Percentiles rank a stretch among this genome's conserved stretches.
Conservation (phyloP, 2,113 vertebrate genomes). For the Sorex fumeus region DNA sequence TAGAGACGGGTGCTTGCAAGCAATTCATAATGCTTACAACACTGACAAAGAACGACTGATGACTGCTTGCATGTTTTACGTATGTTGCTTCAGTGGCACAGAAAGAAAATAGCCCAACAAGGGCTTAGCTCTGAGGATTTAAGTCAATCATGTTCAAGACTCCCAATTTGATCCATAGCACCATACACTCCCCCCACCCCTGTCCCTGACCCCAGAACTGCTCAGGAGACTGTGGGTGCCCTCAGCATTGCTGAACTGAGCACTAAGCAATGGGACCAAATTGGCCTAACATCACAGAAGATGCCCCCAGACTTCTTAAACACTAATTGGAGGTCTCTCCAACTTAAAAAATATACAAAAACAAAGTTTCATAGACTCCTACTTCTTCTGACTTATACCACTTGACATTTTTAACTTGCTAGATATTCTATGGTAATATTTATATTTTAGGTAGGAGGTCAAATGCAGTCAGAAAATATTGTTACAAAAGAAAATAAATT, state of each 20-base stretch:
- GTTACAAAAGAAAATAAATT: neutral
- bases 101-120: slow-evolving; percentile 11
- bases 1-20: neutral
- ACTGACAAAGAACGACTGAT: slow-evolving; percentile 21
- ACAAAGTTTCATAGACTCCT: neutral
- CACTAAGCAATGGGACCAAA: too few species aligned
- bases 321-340: too few species aligned
- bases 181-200: too few species aligned
- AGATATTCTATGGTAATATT: slow-evolving; percentile 8
- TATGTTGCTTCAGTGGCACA: neutral
- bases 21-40: neutral
- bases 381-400: neutral
- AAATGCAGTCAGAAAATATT: neutral
- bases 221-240: too few species aligned
- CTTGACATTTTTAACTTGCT: neutral
- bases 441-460: neutral
- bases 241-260: too few species aligned
- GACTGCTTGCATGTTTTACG: neutral
- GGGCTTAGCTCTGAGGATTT: neutral
- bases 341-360: too few species aligned
- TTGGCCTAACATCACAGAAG: too few species aligned
- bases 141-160: too few species aligned
- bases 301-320: too few species aligned
- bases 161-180: too few species aligned
- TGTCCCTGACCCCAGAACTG: too few species aligned